phyloP scores from a whole-genome alignment of 2,797 vertebrate species.

The Amazona ochrocephala region DNA sequence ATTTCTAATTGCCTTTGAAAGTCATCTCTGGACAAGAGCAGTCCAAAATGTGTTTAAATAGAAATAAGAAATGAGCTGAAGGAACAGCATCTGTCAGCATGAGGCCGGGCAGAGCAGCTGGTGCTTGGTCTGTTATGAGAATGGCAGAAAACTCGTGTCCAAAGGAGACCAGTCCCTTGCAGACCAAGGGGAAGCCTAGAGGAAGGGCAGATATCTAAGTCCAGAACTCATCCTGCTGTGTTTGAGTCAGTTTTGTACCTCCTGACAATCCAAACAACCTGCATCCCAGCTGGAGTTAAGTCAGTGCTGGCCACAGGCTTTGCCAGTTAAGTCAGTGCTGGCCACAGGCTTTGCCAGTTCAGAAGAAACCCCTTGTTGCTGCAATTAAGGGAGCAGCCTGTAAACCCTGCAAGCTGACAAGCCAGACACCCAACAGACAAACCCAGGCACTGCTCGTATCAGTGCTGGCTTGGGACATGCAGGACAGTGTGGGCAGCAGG shows the following conservation, averaged over 20 bases:
- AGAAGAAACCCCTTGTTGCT: neutral
- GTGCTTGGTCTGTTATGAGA: neutral
- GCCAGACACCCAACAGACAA: neutral
- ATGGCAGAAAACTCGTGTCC: neutral
- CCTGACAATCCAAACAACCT: neutral
- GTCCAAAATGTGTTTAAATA: neutral
- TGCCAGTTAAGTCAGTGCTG: neutral
- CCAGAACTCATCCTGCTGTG: neutral
- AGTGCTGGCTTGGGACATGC: neutral
- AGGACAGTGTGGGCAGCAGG: neutral
- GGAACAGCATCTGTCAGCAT: accelerated
- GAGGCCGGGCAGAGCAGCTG: neutral
- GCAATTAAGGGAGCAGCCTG: neutral
- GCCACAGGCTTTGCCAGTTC: neutral
- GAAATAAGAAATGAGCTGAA: neutral
- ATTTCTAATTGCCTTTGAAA: neutral
- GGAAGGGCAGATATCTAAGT: neutral
- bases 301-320: neutral
- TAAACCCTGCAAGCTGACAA: neutral
- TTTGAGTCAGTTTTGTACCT: neutral
- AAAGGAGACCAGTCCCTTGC: neutral
- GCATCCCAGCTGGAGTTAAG: neutral
- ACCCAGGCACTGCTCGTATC: neutral
- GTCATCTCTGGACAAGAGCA: neutral
- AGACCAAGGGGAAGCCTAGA: neutral